A percentile compares a stretch with the other conserved stretches of the same genome.
Evolutionary conservation across 2,797 vertebrate genomes (phyloP).

Genomic region (Lithobates sylvaticus): DNA sequence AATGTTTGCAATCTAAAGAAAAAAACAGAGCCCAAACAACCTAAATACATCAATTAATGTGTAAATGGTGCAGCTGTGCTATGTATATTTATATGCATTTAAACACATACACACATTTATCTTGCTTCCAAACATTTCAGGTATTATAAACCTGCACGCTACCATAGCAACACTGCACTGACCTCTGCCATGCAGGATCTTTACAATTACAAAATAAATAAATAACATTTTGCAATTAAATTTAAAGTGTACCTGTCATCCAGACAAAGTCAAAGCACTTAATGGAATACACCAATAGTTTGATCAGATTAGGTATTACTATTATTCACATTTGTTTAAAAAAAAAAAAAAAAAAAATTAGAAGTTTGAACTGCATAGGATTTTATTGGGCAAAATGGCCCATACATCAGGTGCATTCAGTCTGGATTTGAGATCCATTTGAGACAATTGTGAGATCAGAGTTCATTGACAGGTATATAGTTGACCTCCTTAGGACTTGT

Average conservation of each 20-base stretch:
- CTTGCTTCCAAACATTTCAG: slow-evolving; percentile 55
- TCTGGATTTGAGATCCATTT: no score
- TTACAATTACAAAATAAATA: slow-evolving; percentile 11
- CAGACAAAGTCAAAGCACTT: not conserved
- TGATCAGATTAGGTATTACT: no score
- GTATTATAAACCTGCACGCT: slow-evolving; percentile 48
- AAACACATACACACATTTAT: slow-evolving; percentile 59
- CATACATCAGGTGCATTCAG: no score
- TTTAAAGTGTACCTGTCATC: not conserved
- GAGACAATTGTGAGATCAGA: no score
- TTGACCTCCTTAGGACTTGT: no score
- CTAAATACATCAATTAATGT: slow-evolving; percentile 59
- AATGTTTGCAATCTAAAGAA: slow-evolving; percentile 46
- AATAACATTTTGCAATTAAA: not conserved
- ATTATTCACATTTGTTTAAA: no score
- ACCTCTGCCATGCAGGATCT: not conserved
- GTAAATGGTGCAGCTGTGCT: slow-evolving; percentile 46
- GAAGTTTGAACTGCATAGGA: no score
- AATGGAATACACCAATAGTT: not conserved
- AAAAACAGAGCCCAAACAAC: slow-evolving; percentile 45
- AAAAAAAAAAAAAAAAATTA: no score
- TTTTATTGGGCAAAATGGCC: no score
- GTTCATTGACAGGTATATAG: no score
- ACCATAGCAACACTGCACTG: slow-evolving; percentile 13
- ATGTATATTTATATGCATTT: slow-evolving; percentile 58